A percentile compares a stretch with the other conserved stretches of the same genome.
Evolutionary conservation across 2,113 vertebrate genomes (phyloP).

Genomic region (Phalacrocorax aristotelis): DNA sequence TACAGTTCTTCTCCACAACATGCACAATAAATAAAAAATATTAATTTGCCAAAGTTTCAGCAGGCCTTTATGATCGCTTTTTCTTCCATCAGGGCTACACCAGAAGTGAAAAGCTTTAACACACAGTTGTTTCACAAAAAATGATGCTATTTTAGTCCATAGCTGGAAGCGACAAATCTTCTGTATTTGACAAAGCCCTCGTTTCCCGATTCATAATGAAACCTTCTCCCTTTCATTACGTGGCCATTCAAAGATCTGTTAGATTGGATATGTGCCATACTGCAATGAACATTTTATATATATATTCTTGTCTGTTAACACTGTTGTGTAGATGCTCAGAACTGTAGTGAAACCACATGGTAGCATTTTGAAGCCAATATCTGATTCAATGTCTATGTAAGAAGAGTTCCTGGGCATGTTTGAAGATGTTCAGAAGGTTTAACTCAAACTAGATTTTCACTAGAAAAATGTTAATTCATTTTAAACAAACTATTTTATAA

Average conservation of each 20-base stretch:
- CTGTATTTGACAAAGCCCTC: background rate
- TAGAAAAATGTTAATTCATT: background rate
- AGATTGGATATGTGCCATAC: background rate
- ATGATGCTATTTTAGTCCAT: background rate
- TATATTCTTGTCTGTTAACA: background rate
- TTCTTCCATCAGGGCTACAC: background rate
- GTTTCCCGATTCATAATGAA: background rate
- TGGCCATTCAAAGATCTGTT: background rate
- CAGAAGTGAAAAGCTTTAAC: background rate
- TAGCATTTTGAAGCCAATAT: background rate
- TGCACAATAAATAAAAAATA: background rate
- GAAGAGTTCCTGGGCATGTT: background rate
- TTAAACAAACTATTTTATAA: background rate
- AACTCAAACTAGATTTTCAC: background rate
- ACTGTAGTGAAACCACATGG: background rate
- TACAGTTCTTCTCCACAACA: background rate
- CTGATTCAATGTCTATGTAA: background rate
- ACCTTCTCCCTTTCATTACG: background rate
- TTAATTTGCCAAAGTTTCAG: background rate
- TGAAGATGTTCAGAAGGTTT: background rate
- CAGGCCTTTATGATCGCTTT: background rate
- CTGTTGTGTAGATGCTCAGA: background rate
- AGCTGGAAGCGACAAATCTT: background rate
- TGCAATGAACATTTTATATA: background rate
- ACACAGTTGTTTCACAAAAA: too few relatives aligned